Base-by-base conservation (phyloP, 30 jellyfish, hydroid and myxozoan genomes). In the Turritopsis dohrnii region DNA sequence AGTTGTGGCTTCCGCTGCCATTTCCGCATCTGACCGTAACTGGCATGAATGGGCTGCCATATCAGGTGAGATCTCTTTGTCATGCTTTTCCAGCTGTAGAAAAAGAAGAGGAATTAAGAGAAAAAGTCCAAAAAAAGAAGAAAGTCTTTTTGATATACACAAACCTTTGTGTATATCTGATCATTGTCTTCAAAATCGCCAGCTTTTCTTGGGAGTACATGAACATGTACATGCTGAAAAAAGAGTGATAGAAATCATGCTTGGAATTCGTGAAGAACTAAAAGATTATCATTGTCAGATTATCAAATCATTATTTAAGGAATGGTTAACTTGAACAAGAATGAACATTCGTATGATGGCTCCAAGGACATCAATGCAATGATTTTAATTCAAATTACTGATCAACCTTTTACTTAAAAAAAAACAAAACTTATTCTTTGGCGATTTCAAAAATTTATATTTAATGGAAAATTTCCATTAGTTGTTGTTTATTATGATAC, bases 221-320 rank as follows among this genome's bases (percentile, higher is more conserved):
- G 97, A 9, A 92, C 96, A 84, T 92, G 97, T 41, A 92, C 96
- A 92, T 92, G 97, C 97, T 92, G 83, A 65, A 87, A 72, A 87
- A 1, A 28, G 28, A 29, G 25, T 1, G 25, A 54, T 53, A 23
- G 8, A 27, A 0, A 18, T 0, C 7, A 29, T 17, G 29, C 16
- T 16, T 25, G 8, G 60, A 13, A 41, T 41, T 3, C 13, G 60
- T 21, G 22, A 22, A 52, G 86, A 19, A 1, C 8, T 28, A 18
- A 41, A 18, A 84, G 8, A 24, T 74, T 13, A 9, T 21, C 9
- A 20, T 28, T 0, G 52, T 72, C 18, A 22, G 28, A n/a, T 52
- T 52, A 20, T 8, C 25, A 18, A 20, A 9, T 4, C 8, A 28
- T 16, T 13, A 22, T n/a, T n/a, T n/a, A n/a, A n/a, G n/a, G n/a